Evolutionary conservation across 2,797 vertebrate species (phyloP), one percentile per base, ranked within the genome.

Genomic region (Tolypeutes matacus): DNA sequence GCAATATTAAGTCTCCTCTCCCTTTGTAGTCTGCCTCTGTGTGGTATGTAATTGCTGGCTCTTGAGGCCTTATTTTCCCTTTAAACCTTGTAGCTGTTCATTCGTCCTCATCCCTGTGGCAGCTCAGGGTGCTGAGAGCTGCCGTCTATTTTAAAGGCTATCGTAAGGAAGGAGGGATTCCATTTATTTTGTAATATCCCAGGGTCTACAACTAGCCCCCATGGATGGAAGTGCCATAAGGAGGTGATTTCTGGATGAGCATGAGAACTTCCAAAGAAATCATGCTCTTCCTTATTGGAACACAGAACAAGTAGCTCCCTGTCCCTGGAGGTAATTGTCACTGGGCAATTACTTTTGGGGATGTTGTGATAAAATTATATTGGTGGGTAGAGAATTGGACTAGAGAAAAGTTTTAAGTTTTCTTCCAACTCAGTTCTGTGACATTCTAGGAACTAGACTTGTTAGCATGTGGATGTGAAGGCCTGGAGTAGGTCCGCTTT

Each of bases 101-200:
- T 64, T 89, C 0, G 1, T n/a, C 76, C 42, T 75, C 46, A 46
- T 34, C 27, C 29, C 9, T n/a, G 73, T 64, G 64, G 53, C 56
- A 89, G 21, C 13, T 46, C 9, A 8, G 34, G 29, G 46, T 29
- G 58, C 77, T 83, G 67, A 27, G 67, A 72, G 56, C 64, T 39
- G 46, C 25, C 42, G 11, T 76, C 70, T 93, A 1, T 84, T 85
- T 39, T 36, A 58, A 85, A 93, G 49, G 29, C 31, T 34, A n/a
- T 36, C n/a, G 5, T 34, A 20, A 81, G 62, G 56, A 96, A n/a
- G 51, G 58, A 4, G 20, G 0, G 83, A 20, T 46, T 96, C 81
- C 78, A 23, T 91, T 94, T 89, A 42, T 94, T 86, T 51, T 73
- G 49, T 42, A 15, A n/a, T 65, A 29, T 82, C 86, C 31, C n/a